These are phyloP conservation scores for Cromileptes altivelis DNA, from an alignment of 2,113 vertebrate species.

Conservation along the genomic window DNA sequence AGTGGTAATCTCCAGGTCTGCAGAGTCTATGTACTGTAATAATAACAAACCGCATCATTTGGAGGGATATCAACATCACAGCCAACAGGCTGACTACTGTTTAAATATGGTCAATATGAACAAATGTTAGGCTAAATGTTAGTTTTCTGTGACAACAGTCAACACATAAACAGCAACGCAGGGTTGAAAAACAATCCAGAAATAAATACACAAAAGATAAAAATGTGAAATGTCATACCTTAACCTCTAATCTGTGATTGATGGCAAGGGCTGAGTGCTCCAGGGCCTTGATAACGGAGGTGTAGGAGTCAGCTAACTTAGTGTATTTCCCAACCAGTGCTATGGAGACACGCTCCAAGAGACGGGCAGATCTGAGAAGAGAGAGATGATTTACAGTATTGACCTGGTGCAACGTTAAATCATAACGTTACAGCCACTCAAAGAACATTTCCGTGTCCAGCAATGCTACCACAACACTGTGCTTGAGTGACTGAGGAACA, in stretches of 20 bases:
- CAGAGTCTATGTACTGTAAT: constrained; percentile 94
- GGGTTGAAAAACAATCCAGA: not conserved
- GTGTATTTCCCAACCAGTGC: constrained; percentile 98
- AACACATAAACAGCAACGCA: not conserved
- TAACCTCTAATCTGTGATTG: constrained; percentile 96
- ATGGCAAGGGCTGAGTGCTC: constrained; percentile 97
- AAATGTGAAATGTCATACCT: constrained; percentile 81
- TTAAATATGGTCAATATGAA: not conserved
- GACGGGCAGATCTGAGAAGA: constrained; percentile 89
- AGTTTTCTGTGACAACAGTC: not conserved
- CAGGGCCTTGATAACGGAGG: constrained; percentile 96
- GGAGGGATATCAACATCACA: not conserved
- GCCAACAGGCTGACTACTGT: not conserved
- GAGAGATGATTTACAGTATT: not conserved
- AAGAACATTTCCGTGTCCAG: constrained; percentile 1
- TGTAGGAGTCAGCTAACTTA: constrained; percentile 96
- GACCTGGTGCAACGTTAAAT: not conserved
- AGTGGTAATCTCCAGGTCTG: constrained; percentile 90
- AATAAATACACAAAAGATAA: not conserved
- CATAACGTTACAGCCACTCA: not conserved
- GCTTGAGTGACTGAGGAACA: not conserved
- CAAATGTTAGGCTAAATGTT: not conserved
- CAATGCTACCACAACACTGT: not conserved
- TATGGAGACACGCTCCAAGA: constrained; percentile 92
- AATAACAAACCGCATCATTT: constrained; percentile 16